phyloP scores from a whole-genome alignment of 2,797 vertebrate species.

The Pipistrellus pygmaeus region DNA sequence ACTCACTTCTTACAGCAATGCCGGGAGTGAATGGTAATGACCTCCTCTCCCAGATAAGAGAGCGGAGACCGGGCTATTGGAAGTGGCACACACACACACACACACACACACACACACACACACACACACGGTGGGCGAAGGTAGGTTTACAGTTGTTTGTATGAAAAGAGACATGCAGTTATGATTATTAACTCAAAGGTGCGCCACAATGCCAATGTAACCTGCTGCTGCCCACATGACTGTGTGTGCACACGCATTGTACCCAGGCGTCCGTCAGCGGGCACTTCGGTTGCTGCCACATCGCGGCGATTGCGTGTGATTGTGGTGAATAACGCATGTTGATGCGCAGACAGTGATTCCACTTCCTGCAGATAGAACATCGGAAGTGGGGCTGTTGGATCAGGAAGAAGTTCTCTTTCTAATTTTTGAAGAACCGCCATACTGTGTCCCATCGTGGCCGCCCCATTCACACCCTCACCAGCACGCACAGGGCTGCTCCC shows the following conservation, averaged over 20 bases:
- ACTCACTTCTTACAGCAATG: neutral
- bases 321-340: neutral
- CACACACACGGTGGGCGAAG: too few species aligned
- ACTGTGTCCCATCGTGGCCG: neutral
- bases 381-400: neutral
- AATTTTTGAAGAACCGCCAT: neutral
- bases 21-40: neutral
- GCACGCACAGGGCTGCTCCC: neutral
- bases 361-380: neutral
- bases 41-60: slow-evolving; percentile 1
- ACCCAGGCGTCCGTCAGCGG: neutral
- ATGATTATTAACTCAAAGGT: too few species aligned
- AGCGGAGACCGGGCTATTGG: neutral
- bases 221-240: too few species aligned
- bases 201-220: too few species aligned
- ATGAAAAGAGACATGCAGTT: too few species aligned
- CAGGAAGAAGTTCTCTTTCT: neutral
- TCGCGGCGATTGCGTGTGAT: neutral
- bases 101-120: neutral
- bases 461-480: neutral
- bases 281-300: neutral
- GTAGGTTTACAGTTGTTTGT: too few species aligned
- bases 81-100: neutral
- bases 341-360: neutral
- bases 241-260: neutral